Conservation (phyloP, 2,888 invertebrate species). For the Smittia aterrima region DNA sequence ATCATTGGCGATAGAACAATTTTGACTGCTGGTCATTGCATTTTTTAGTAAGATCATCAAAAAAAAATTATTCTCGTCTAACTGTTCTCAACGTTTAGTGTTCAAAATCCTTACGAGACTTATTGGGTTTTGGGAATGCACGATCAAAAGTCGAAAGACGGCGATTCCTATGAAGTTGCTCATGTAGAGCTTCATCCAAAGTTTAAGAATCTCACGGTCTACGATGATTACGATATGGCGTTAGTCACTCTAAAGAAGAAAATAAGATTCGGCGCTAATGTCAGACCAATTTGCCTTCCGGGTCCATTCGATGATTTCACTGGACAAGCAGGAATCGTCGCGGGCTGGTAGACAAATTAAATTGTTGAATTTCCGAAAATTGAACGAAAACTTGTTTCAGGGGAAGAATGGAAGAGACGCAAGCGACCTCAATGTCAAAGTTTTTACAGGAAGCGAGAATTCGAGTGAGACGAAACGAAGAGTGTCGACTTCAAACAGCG, state of each 20-base stretch:
- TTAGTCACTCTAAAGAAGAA: background rate
- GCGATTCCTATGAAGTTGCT: slow-evolving; percentile 15
- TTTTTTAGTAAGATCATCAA: slow-evolving; percentile 29
- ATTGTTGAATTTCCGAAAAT: background rate
- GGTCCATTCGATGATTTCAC: background rate
- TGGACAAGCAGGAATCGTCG: slow-evolving; percentile 52
- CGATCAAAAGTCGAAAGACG: slow-evolving; percentile 10
- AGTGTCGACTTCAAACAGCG: slow-evolving; percentile 47
- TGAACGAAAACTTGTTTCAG: background rate
- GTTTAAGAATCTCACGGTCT: slow-evolving; percentile 27
- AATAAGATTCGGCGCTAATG: background rate
- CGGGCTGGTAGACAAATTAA: slow-evolving; percentile 56
- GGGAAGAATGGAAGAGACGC: slow-evolving; percentile 5
- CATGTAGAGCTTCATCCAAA: slow-evolving; percentile 37
- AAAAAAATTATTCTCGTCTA: background rate
- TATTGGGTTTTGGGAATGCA: slow-evolving; percentile 41
- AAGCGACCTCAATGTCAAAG: background rate
- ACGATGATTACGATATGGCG: slow-evolving; percentile 37
- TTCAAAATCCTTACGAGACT: slow-evolving; percentile 16
- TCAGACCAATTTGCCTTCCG: slow-evolving; percentile 26
- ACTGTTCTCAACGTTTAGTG: background rate
- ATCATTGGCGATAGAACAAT: slow-evolving; percentile 42
- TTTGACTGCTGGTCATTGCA: slow-evolving; percentile 43
- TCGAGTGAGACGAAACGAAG: background rate
- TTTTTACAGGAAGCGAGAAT: slow-evolving; percentile 15